Evolutionary conservation across 2,797 vertebrate genomes (phyloP).

Genomic region (Falco columbarius): DNA sequence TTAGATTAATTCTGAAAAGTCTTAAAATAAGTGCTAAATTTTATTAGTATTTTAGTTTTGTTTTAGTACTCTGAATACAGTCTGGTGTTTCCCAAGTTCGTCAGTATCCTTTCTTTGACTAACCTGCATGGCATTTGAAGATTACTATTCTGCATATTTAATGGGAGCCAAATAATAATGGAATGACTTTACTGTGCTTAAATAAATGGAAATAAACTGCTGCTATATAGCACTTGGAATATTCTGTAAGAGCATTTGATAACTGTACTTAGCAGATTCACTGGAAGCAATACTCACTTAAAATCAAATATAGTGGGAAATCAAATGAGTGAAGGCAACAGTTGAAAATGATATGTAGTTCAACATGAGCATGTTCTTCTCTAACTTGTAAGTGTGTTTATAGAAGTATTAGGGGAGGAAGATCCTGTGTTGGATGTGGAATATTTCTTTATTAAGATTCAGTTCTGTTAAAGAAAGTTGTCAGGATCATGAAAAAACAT

Average conservation of each 20-base stretch:
- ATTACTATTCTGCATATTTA: neutral
- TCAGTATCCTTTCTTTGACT: neutral
- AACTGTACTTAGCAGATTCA: neutral
- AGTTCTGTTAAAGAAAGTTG: neutral
- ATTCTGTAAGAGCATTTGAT: neutral
- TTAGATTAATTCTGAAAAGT: neutral
- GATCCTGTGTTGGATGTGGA: neutral
- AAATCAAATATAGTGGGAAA: neutral
- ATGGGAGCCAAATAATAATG: neutral
- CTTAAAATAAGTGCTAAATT: neutral
- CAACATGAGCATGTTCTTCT: neutral
- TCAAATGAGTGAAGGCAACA: neutral
- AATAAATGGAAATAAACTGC: neutral
- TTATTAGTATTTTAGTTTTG: neutral
- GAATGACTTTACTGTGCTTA: neutral
- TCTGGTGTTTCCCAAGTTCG: neutral
- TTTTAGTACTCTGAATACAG: neutral
- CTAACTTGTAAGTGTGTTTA: neutral
- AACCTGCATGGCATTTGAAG: neutral
- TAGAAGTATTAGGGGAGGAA: neutral
- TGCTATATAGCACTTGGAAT: neutral
- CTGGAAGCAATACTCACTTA: neutral
- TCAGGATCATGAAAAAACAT: neutral
- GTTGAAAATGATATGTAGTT: neutral
- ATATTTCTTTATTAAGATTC: neutral